Conservation (phyloP, 2,797 vertebrate genomes). For the Anabacerthia variegaticeps region DNA sequence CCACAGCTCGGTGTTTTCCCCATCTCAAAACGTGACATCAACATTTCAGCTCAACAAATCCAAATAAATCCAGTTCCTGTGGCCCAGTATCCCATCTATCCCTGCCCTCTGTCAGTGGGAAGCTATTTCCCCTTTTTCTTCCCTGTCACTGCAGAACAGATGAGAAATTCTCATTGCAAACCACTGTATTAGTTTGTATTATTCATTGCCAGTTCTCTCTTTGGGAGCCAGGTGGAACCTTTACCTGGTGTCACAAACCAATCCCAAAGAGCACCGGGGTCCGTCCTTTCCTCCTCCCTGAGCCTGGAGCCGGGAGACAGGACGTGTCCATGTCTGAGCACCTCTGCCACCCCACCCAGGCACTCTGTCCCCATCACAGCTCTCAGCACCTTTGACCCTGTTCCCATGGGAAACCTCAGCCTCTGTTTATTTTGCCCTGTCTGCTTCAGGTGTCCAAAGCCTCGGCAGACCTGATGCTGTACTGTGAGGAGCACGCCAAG, state of each 20-base stretch:
- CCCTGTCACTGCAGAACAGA: neutral
- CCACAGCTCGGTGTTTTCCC: neutral
- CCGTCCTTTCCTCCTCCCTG: neutral
- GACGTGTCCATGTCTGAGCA: neutral
- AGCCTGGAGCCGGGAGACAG: neutral
- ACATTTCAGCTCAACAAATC: neutral
- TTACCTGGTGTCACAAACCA: neutral
- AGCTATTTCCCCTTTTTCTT: neutral
- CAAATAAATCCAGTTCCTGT: neutral
- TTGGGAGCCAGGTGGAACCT: fast-evolving
- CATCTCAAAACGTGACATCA: fast-evolving
- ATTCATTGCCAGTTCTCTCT: neutral
- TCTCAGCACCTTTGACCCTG: neutral
- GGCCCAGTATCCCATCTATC: fast-evolving
- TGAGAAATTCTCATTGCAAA: neutral
- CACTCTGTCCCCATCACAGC: neutral
- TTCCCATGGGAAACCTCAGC: neutral
- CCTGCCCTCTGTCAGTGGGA: neutral
- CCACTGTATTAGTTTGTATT: neutral
- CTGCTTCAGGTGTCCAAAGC: constrained; percentile 90
- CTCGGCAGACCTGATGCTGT: constrained; percentile 94
- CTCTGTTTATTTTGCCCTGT: neutral
- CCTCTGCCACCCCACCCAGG: neutral
- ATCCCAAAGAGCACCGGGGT: fast-evolving
- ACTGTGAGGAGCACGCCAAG: constrained; percentile 90